Percentiles rank a stretch among this genome's conserved stretches.
Conservation (phyloP, 2,888 invertebrate species). For the Polydrusus pterygomalis region DNA sequence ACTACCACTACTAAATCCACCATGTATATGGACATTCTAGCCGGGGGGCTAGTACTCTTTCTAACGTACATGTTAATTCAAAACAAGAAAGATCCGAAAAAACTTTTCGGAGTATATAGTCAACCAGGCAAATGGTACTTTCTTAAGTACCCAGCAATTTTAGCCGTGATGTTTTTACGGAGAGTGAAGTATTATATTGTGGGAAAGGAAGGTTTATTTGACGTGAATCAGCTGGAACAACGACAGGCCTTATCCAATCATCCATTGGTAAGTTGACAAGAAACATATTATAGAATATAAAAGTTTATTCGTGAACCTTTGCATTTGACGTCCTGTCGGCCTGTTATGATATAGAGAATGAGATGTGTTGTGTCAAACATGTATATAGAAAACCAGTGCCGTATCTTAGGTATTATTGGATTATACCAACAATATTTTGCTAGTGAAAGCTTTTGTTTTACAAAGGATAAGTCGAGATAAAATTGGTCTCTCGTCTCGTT, state of each 20-base stretch:
- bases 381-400: not conserved
- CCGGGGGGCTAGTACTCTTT: constrained; percentile 45
- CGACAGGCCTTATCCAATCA: constrained; percentile 77
- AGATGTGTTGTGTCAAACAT: not conserved
- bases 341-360: too few relatives aligned
- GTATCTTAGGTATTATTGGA: too few relatives aligned
- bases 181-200: constrained; percentile 72
- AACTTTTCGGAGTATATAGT: constrained; percentile 77
- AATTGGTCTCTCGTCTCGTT: too few relatives aligned
- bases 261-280: constrained; percentile 72
- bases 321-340: too few relatives aligned
- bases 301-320: too few relatives aligned
- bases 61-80: constrained; percentile 36
- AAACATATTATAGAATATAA: too few relatives aligned
- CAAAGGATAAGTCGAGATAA: not conserved
- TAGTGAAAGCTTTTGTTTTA: not conserved
- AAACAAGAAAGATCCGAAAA: constrained; percentile 70
- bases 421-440: not conserved
- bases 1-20: constrained; percentile 1
- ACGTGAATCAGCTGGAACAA: constrained; percentile 75
- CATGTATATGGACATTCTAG: constrained; percentile 53
- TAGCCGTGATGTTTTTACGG: constrained; percentile 74
- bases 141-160: constrained; percentile 77
- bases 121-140: constrained; percentile 79
- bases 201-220: constrained; percentile 61